Evolutionary conservation across 2,797 vertebrate genomes (phyloP), one percentile per base, ranked within the genome.

Genomic region (Denticeps clupeoides): DNA sequence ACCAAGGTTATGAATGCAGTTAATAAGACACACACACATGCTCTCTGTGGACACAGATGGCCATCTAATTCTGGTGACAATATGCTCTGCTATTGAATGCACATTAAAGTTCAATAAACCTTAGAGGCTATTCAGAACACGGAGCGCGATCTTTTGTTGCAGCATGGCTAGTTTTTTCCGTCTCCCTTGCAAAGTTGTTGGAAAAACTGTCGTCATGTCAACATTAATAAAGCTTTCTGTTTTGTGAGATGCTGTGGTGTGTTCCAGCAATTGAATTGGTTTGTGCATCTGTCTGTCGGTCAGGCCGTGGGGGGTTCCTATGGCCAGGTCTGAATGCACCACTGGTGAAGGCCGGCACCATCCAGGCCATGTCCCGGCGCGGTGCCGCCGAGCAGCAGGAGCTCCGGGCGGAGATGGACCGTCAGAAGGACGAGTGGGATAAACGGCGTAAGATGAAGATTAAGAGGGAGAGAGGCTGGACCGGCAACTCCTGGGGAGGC

Each of bases 241-340:
- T n/a, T n/a, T n/a, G n/a, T n/a, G n/a, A n/a, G n/a, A n/a, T n/a
- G n/a, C n/a, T n/a, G n/a, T n/a, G n/a, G n/a, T n/a, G n/a, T n/a
- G n/a, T n/a, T n/a, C n/a, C n/a, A n/a, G n/a, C n/a, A n/a, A n/a
- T n/a, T n/a, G n/a, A n/a, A n/a, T n/a, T n/a, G n/a, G n/a, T n/a
- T n/a, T n/a, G n/a, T 11, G 9, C 4, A 23, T 8, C n/a, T 40
- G 19, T 8, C 12, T 15, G 10, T 26, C 7, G 16, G 26, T 2
- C 63, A 99, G 94, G 93, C 47, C 84, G 60, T 4, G 86, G 64
- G 15, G 93, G 94, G 23, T 90, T 84, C 57, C 80, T 99, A 27
- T 98, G 94, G 94, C 93, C 91, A 3, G 93, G 93, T 13, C 80
- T 98, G 18, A 98, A 96, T 44, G 3, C 55, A 13, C 83, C 87